These are phyloP conservation scores for Lycorma delicatula DNA, from an alignment of 1,140 invertebrate species.

Conservation along the genomic window DNA sequence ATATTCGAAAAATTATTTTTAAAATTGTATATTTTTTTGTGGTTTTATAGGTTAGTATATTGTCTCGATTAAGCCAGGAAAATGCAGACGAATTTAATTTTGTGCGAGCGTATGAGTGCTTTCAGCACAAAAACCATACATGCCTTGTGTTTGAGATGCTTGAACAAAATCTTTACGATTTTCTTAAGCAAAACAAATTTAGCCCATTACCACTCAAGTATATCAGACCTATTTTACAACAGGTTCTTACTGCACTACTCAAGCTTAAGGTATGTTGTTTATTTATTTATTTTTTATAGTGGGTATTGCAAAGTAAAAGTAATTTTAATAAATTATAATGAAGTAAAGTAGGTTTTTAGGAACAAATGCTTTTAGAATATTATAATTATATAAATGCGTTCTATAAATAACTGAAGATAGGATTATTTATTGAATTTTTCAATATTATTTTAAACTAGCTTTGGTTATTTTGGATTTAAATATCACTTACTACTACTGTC, in stretches of 20 bases:
- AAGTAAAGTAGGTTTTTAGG: too few relatives aligned
- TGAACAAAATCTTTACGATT: constrained; percentile 99
- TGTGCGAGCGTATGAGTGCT: constrained; percentile 98
- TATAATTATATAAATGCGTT: too few relatives aligned
- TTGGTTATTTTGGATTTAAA: too few relatives aligned
- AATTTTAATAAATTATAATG: too few relatives aligned
- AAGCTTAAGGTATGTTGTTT: constrained; percentile 75
- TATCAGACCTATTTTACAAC: constrained; percentile 96
- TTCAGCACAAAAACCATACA: constrained; percentile 99
- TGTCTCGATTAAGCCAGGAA: constrained; percentile 95
- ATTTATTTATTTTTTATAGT: too few relatives aligned
- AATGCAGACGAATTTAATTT: constrained; percentile 99
- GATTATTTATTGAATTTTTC: too few relatives aligned
- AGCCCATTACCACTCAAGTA: constrained; percentile 95
- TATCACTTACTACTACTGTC: too few relatives aligned
- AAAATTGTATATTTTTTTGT: constrained; percentile 15
- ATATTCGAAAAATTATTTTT: constrained; percentile 6
- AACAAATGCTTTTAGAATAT: too few relatives aligned
- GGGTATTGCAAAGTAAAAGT: too few relatives aligned
- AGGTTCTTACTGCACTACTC: constrained; percentile 94
- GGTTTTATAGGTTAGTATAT: constrained; percentile 72
- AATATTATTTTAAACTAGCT: too few relatives aligned
- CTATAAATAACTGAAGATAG: too few relatives aligned
- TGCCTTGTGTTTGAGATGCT: constrained; percentile 99
- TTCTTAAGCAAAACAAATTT: constrained; percentile 99